Percentiles rank a stretch among this genome's conserved stretches.
phyloP scores from a whole-genome alignment of 2,113 vertebrate genomes.

The Hassar affinis region DNA sequence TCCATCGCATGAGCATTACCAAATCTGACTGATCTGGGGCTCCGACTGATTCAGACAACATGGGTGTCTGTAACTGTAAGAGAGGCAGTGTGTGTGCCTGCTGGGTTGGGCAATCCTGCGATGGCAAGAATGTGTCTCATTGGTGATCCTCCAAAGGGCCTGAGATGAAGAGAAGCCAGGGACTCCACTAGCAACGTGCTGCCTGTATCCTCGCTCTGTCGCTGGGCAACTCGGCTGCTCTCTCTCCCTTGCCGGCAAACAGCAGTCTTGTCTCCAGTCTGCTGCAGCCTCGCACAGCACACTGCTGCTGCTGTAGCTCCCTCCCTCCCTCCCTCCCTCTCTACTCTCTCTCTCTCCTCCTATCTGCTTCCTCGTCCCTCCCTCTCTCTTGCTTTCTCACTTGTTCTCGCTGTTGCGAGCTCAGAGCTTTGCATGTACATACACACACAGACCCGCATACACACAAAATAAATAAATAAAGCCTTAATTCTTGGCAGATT shows the following conservation, averaged over 20 bases:
- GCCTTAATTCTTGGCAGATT: conserved; percentile 7
- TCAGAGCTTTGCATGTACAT: conserved; percentile 33
- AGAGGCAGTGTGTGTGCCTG: conserved; percentile 39
- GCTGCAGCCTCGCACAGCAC: conserved; percentile 72
- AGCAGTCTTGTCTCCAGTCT: conserved; percentile 69
- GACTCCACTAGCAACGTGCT: conserved; percentile 57
- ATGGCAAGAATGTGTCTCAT: conserved; percentile 52
- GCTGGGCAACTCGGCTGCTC: conserved; percentile 52
- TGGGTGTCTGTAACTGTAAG: conserved; percentile 31
- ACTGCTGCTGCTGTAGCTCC: conserved; percentile 60
- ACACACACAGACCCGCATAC: neutral
- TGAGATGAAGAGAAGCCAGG: conserved; percentile 61
- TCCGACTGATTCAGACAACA: conserved; percentile 39
- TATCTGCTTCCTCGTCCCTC: conserved; percentile 56
- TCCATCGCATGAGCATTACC: conserved; percentile 54
- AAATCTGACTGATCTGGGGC: conserved; percentile 60
- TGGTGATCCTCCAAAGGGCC: conserved; percentile 56
- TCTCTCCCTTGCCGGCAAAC: conserved; percentile 58
- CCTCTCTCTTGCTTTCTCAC: conserved; percentile 52
- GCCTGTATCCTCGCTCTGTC: conserved; percentile 50
- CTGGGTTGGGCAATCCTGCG: conserved; percentile 52
- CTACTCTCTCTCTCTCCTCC: conserved; percentile 35
- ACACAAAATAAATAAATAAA: conserved; percentile 7
- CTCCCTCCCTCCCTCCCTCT: conserved; percentile 44
- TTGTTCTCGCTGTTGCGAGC: conserved; percentile 35